A percentile compares a stretch with the other conserved stretches of the same genome.
Evolutionary conservation across 2,113 vertebrate species (phyloP).

Genomic region (Paracanthobrama guichenoti): DNA sequence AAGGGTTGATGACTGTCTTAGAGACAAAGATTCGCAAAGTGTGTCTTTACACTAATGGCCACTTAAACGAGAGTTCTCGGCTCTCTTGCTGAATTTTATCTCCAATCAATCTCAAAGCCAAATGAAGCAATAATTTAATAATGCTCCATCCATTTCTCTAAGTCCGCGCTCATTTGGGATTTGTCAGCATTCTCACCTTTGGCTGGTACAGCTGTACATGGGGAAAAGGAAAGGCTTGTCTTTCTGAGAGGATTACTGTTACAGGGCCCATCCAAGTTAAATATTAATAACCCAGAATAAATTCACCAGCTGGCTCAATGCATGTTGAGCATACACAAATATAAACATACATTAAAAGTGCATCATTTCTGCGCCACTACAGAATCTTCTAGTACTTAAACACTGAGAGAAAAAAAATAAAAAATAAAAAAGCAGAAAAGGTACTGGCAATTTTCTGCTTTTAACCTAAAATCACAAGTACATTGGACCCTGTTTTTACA

Average conservation of each 20-base stretch:
- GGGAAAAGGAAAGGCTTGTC: conserved; percentile 32
- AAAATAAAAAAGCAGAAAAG: background rate
- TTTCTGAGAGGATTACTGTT: conserved; percentile 19
- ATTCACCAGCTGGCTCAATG: conserved; percentile 52
- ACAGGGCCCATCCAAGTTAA: conserved; percentile 46
- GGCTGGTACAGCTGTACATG: conserved; percentile 12
- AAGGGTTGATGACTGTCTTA: background rate
- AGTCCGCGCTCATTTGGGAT: background rate
- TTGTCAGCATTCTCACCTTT: conserved; percentile 9
- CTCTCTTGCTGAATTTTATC: background rate
- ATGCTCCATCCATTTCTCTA: background rate
- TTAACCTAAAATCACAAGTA: background rate
- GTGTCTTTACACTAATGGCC: conserved; percentile 32
- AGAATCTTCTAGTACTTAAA: background rate
- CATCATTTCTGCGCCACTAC: background rate
- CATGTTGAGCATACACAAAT: conserved; percentile 30
- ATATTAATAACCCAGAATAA: conserved; percentile 51
- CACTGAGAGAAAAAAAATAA: no score
- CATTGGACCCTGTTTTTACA: no score
- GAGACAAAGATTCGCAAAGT: conserved; percentile 3
- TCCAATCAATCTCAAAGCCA: conserved; percentile 23
- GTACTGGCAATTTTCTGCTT: background rate
- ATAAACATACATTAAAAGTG: background rate
- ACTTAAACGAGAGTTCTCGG: conserved; percentile 3
- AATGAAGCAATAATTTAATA: conserved; percentile 24